Conservation (phyloP, 2,888 invertebrate genomes). For the Agelastica alni region DNA sequence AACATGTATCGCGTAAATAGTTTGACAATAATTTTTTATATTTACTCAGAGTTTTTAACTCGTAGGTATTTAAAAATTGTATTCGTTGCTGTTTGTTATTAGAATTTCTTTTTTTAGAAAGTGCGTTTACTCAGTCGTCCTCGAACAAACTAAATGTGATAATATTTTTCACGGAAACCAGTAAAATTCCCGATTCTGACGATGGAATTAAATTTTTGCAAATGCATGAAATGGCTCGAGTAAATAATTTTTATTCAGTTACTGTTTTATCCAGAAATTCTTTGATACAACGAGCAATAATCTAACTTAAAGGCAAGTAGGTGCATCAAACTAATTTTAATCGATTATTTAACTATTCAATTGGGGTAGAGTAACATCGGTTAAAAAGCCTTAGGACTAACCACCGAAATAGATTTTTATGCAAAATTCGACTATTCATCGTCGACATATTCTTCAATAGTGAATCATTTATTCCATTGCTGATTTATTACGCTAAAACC, state of each 20-base stretch:
- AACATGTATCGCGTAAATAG: background rate
- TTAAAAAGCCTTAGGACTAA: too few relatives aligned
- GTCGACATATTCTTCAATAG: too few relatives aligned
- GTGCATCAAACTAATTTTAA: background rate
- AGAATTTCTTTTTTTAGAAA: slow-evolving; percentile 14
- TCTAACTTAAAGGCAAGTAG: too few relatives aligned
- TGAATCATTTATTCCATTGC: too few relatives aligned
- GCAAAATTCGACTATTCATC: too few relatives aligned
- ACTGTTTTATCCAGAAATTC: too few relatives aligned
- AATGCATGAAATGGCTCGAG: slow-evolving; percentile 33
- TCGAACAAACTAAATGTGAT: slow-evolving; percentile 34
- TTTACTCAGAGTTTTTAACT: background rate
- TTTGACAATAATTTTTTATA: background rate
- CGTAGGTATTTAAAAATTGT: background rate
- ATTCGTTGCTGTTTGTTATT: background rate
- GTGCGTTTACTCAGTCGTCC: slow-evolving; percentile 3
- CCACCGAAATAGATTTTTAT: too few relatives aligned
- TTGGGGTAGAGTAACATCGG: too few relatives aligned
- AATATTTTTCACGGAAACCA: slow-evolving; percentile 40
- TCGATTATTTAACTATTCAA: too few relatives aligned
- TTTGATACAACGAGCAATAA: too few relatives aligned
- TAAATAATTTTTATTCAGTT: too few relatives aligned
- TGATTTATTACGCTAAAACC: too few relatives aligned
- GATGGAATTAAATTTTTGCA: slow-evolving; percentile 34
- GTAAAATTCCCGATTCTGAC: slow-evolving; percentile 18